Conservation (phyloP, 2,113 vertebrate genomes). For the Galbula dea region DNA sequence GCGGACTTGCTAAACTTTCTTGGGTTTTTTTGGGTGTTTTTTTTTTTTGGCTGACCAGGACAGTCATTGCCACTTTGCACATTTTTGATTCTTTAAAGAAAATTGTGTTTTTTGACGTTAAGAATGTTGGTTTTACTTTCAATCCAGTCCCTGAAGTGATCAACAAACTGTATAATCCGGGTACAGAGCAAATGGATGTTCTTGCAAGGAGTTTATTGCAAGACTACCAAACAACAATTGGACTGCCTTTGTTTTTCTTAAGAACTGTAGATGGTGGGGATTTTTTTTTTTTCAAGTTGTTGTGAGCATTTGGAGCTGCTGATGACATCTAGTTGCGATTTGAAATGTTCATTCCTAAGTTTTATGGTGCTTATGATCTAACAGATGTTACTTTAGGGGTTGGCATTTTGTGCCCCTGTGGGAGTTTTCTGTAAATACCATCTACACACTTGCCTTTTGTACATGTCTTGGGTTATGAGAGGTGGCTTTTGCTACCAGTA, state of each 20-base stretch:
- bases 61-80: conserved; percentile 85
- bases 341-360: conserved; percentile 76
- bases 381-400: conserved; percentile 86
- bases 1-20: conserved; percentile 89
- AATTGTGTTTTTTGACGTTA: conserved; percentile 90
- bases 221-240: conserved; percentile 55
- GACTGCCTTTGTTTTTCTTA: conserved; percentile 58
- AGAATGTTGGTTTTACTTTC: conserved; percentile 99
- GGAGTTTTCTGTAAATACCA: conserved; percentile 96
- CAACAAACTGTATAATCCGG: conserved; percentile 50
- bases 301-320: conserved; percentile 75
- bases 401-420: conserved; percentile 76
- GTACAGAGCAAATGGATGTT: conserved; percentile 67
- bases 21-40: conserved; percentile 50
- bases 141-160: conserved; percentile 82
- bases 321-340: conserved; percentile 76
- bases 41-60: conserved; percentile 64
- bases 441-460: conserved; percentile 92
- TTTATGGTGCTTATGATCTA: conserved; percentile 91
- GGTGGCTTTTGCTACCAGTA: conserved; percentile 90
- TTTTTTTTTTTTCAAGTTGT: conserved; percentile 40
- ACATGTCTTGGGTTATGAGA: conserved; percentile 86
- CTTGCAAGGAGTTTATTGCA: conserved; percentile 59
- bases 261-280: conserved; percentile 62
- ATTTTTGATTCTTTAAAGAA: conserved; percentile 79